These are phyloP conservation scores for Petrophora chlorosata DNA, from an alignment of 2,888 invertebrate species.

Conservation along the genomic window DNA sequence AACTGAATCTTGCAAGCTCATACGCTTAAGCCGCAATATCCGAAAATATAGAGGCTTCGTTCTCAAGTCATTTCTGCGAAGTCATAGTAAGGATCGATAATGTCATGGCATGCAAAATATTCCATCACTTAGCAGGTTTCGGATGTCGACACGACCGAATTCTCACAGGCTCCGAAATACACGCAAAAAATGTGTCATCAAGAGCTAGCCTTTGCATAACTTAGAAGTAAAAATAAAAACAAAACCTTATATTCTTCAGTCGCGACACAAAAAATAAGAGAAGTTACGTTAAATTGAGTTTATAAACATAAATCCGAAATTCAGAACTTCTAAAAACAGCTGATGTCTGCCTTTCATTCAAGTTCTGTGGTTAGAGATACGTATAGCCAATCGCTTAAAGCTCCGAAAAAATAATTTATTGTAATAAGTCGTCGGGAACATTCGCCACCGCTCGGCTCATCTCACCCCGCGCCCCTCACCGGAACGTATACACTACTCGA, in stretches of 20 bases:
- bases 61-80: slow-evolving; percentile 45
- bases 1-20: slow-evolving; percentile 14
- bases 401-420: slow-evolving; percentile 81
- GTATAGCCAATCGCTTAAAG: slow-evolving; percentile 72
- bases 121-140: slow-evolving; percentile 56
- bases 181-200: slow-evolving; percentile 1
- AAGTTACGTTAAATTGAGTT: slow-evolving; percentile 1
- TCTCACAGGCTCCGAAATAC: slow-evolving; percentile 47
- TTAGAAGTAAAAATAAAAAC: too few species aligned
- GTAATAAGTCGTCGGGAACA: slow-evolving; percentile 81
- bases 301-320: slow-evolving; percentile 23
- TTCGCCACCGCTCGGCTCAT: slow-evolving; percentile 80
- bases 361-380: slow-evolving; percentile 63
- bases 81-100: slow-evolving; percentile 49
- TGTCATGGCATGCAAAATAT: slow-evolving; percentile 52
- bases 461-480: slow-evolving; percentile 66
- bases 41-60: slow-evolving; percentile 30
- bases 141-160: slow-evolving; percentile 34
- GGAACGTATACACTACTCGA: slow-evolving; percentile 72
- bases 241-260: too few species aligned
- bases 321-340: slow-evolving; percentile 43
- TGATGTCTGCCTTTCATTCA: slow-evolving; percentile 65
- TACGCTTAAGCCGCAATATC: slow-evolving; percentile 30
- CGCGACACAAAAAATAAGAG: too few species aligned
- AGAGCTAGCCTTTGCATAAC: too few species aligned